These are phyloP conservation scores for Silurus asotus DNA, from an alignment of 2,113 vertebrate species.

Conservation along the genomic window DNA sequence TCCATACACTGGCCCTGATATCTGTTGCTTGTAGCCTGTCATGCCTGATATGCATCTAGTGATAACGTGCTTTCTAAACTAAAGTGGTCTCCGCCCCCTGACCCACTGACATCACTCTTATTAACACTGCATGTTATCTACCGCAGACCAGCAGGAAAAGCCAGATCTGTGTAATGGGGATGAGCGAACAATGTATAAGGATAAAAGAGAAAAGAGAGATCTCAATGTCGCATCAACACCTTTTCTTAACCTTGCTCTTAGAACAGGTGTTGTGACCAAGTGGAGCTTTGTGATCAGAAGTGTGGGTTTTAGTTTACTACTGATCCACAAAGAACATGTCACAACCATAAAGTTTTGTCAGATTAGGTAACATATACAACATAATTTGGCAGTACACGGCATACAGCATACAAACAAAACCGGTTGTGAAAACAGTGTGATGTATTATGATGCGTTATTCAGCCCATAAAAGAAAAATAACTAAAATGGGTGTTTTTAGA, in stretches of 20 bases:
- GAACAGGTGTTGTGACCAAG: constrained; percentile 35
- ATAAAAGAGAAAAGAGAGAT: not conserved
- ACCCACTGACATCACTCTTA: constrained; percentile 38
- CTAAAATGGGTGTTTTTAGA: not conserved
- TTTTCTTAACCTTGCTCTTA: constrained; percentile 34
- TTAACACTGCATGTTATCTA: constrained; percentile 49
- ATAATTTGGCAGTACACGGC: constrained; percentile 17
- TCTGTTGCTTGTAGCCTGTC: not conserved
- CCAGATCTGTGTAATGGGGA: not conserved
- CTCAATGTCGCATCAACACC: not conserved
- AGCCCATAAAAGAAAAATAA: not conserved
- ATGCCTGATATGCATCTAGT: constrained; percentile 20
- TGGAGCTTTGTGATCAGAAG: constrained; percentile 2
- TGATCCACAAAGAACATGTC: constrained; percentile 4
- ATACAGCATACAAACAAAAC: not conserved
- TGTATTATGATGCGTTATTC: not conserved
- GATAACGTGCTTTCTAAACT: not conserved
- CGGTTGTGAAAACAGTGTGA: not conserved
- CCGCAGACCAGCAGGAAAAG: constrained; percentile 16
- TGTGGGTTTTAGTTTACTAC: constrained; percentile 1
- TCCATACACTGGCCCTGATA: not conserved
- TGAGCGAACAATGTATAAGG: not conserved
- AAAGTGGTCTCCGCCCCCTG: not conserved
- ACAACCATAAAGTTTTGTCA: constrained; percentile 20
- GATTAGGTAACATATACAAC: constrained; percentile 24